Evolutionary conservation across 2,797 vertebrate genomes (phyloP).

Genomic region (Echeneis naucrates): DNA sequence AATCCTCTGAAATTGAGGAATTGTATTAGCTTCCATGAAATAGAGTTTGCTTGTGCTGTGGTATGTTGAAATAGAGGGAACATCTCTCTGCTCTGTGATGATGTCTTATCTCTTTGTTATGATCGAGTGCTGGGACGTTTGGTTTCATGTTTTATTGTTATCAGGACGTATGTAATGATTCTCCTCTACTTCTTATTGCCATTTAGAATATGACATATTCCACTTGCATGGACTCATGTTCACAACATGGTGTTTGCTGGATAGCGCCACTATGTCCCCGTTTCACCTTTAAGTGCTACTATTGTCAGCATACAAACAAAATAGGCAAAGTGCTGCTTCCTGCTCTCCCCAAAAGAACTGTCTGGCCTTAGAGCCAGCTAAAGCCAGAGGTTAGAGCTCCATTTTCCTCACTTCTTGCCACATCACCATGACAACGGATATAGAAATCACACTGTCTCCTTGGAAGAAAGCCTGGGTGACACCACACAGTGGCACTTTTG

Average conservation of each 20-base stretch:
- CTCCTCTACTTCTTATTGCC: neutral
- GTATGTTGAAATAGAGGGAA: conserved; percentile 60
- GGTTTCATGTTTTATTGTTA: conserved; percentile 29
- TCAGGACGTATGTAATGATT: conserved; percentile 18
- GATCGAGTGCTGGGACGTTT: conserved; percentile 10
- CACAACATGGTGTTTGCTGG: conserved; percentile 34
- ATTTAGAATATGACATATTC: conserved; percentile 10
- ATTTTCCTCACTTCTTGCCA: conserved; percentile 93
- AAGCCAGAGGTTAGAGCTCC: conserved; percentile 95
- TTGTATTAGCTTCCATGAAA: conserved; percentile 77
- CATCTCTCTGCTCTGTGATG: conserved; percentile 77
- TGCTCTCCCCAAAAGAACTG: conserved; percentile 91
- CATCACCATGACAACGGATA: conserved; percentile 99
- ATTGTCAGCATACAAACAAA: conserved; percentile 87
- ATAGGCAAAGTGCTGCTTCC: conserved; percentile 91
- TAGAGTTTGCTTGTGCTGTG: conserved; percentile 47
- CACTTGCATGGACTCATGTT: conserved; percentile 13
- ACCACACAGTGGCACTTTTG: conserved; percentile 96
- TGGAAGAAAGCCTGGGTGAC: conserved; percentile 95
- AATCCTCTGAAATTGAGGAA: conserved; percentile 70
- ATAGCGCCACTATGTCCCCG: conserved; percentile 53
- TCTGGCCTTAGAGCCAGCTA: conserved; percentile 89
- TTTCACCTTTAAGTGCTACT: conserved; percentile 67
- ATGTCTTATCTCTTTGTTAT: conserved; percentile 39
- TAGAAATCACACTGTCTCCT: conserved; percentile 99